A percentile compares a stretch with the other conserved stretches of the same genome.
Conservation (phyloP, 1,140 invertebrate genomes). For the Dreissena rostriformis region DNA sequence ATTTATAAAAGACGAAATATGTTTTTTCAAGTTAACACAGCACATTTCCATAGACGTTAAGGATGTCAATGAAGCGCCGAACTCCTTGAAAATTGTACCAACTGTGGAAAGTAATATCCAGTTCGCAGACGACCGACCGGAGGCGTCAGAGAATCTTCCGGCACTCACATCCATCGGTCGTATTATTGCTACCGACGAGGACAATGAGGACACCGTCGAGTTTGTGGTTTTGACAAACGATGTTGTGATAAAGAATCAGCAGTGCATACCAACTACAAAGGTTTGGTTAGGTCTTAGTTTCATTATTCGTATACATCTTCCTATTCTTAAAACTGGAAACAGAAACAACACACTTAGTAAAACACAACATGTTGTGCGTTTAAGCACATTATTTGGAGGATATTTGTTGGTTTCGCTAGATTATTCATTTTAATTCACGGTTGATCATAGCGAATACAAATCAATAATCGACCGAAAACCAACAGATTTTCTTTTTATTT, state of each 20-base stretch:
- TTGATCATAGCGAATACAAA: too few relatives aligned
- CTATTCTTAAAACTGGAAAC: too few relatives aligned
- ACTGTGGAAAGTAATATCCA: background rate
- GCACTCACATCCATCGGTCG: conserved; percentile 22
- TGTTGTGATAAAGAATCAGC: conserved; percentile 1
- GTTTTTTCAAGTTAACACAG: too few relatives aligned
- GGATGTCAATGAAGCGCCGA: conserved; percentile 37
- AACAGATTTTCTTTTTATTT: too few relatives aligned
- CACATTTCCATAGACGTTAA: conserved; percentile 7
- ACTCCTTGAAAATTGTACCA: background rate
- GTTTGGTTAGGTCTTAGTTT: background rate
- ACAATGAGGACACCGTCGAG: background rate
- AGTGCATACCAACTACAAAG: conserved; percentile 30
- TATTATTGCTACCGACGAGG: conserved; percentile 12
- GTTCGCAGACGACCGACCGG: conserved; percentile 8
- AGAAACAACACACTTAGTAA: too few relatives aligned
- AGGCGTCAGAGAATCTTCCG: conserved; percentile 18
- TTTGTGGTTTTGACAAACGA: conserved; percentile 1
- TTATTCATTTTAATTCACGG: too few relatives aligned
- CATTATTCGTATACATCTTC: too few relatives aligned
- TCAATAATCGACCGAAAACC: too few relatives aligned
- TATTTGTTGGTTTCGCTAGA: too few relatives aligned
- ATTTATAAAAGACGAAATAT: too few relatives aligned
- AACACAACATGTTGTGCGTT: too few relatives aligned
- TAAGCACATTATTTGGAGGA: too few relatives aligned